Conservation (phyloP, 2,113 vertebrate genomes). For the Ameiurus melas region DNA sequence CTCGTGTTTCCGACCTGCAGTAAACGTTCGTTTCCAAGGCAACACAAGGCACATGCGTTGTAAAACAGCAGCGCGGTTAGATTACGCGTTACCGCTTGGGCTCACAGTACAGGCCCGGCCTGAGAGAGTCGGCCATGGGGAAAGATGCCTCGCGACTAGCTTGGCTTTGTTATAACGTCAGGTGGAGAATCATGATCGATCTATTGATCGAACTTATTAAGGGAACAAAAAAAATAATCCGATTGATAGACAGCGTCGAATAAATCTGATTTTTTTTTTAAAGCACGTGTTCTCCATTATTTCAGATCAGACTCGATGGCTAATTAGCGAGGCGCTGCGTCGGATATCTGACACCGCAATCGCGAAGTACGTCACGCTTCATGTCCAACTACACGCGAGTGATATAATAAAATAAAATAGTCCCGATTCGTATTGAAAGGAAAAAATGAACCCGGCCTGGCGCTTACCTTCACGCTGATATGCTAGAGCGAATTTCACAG, state of each 20-base stretch:
- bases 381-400: not conserved
- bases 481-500: not conserved
- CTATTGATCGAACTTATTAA: too few species aligned
- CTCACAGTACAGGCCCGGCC: constrained; percentile 9
- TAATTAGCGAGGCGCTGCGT: not conserved
- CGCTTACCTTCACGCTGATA: too few species aligned
- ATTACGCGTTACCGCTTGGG: not conserved
- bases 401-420: not conserved
- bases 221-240: too few species aligned
- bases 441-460: too few species aligned
- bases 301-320: not conserved
- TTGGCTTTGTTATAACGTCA: not conserved
- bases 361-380: not conserved
- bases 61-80: not conserved
- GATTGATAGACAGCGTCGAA: not conserved
- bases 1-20: not conserved
- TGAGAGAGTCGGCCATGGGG: not conserved
- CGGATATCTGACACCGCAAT: not conserved
- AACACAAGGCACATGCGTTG: not conserved
- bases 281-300: constrained; percentile 37
- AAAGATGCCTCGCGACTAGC: not conserved
- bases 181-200: not conserved
- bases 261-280: not conserved
- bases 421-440: not conserved
- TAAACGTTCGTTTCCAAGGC: not conserved